Evolutionary conservation across 2,888 invertebrate species (phyloP).

Genomic region (Hetaerina titia): DNA sequence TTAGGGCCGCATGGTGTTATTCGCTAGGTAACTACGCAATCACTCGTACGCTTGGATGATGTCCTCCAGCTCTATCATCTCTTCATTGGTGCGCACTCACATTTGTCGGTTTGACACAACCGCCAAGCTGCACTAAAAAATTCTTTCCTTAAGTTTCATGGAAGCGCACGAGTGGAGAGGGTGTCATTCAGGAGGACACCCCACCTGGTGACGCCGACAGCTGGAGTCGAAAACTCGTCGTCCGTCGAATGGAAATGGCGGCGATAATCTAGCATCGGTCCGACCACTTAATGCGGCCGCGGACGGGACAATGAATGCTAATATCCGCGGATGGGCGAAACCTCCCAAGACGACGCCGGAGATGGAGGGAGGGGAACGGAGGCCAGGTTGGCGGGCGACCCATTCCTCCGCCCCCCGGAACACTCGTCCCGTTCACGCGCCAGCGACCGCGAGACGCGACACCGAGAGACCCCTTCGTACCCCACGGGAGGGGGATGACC

Average conservation of each 20-base stretch:
- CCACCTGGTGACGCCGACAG: neutral
- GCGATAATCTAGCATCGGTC: neutral
- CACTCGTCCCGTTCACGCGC: conserved; percentile 5
- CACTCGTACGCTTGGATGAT: no score
- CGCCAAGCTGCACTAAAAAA: neutral
- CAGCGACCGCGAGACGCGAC: neutral
- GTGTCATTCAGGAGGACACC: neutral
- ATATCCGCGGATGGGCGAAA: neutral
- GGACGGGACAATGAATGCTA: neutral
- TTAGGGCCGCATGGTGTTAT: no score
- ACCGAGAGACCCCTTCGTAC: neutral
- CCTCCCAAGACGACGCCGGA: neutral
- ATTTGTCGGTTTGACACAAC: neutral
- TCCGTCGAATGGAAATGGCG: neutral
- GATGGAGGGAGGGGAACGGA: neutral
- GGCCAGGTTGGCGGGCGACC: neutral
- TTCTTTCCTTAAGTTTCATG: neutral
- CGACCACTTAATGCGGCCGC: neutral
- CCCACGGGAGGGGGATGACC: neutral
- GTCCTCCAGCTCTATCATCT: no score
- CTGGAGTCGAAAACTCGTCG: neutral
- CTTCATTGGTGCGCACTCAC: neutral
- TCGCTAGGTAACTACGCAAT: no score
- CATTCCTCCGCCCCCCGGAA: neutral
- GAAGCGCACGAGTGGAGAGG: neutral